Evolutionary conservation across 2,113 vertebrate species (phyloP), one percentile per base, ranked within the genome.

Genomic region (Corydoras sp.): DNA sequence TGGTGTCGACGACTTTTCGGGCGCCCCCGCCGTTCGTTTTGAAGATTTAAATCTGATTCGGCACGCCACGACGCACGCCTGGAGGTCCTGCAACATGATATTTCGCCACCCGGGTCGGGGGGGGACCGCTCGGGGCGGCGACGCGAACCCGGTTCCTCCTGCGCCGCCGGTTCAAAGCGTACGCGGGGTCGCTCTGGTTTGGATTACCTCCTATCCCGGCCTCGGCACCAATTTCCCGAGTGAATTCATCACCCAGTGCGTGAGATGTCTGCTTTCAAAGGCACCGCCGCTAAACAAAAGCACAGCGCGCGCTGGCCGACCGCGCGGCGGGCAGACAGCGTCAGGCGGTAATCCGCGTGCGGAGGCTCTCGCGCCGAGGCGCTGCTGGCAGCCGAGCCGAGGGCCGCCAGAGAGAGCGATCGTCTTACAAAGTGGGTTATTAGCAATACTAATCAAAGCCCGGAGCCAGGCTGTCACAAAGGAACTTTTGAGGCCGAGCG

Each of bases 181-280:
- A 76, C 59, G 58, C 12, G 59, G 66, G 66, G 71, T 24, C 32
- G 10, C 10, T 68, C 69, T 74, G 59, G 32, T 76, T 71, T 50
- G 51, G 50, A 69, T 63, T 67, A 70, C 51, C 35, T 24, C 18
- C 18, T 24, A 24, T 24, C 18, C 18, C 18, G 18, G 18, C 18
- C 18, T 24, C 18, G 18, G 18, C 18, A 79, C 68, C 53, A 72
- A 55, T 58, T 72, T 77, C 67, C 71, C 63, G 18, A 73, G 66
- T 48, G 65, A 58, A 56, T 74, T 62, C 13, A 65, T 75, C 68
- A 69, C 56, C 49, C 55, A 58, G 69, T 32, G 50, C 65, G 56
- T 74, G 63, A 58, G 15, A 75, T 67, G 76, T 67, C 68, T 74
- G 32, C 71, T 80, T 77, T 75, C 31, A 73, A 75, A 76, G 63